Conservation (phyloP, 2,888 invertebrate genomes). For the Andrena camellia region DNA sequence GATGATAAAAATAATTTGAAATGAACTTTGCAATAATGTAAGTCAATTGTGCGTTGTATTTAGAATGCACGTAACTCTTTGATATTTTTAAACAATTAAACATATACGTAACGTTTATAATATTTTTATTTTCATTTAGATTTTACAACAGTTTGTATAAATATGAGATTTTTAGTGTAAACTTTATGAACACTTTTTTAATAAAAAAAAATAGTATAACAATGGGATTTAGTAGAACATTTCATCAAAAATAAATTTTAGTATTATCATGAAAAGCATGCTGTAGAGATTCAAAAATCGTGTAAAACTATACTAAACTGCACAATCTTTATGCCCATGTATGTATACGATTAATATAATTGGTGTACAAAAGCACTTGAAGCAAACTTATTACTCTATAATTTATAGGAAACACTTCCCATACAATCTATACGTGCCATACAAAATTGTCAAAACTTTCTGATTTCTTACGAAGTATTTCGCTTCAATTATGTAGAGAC, state of each 20-base stretch:
- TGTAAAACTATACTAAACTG: constrained; percentile 35
- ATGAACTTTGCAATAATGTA: neutral
- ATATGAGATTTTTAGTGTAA: constrained; percentile 39
- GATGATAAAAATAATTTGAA: no score
- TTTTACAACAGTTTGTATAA: constrained; percentile 53
- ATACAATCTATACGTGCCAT: neutral
- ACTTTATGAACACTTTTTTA: constrained; percentile 35
- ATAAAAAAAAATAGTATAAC: constrained; percentile 41
- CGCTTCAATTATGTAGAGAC: constrained; percentile 87
- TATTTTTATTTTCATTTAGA: constrained; percentile 36
- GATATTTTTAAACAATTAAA: constrained; percentile 2
- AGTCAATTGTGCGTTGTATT: neutral
- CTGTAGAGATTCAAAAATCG: constrained; percentile 19
- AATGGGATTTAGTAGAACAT: constrained; percentile 29
- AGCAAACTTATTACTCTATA: constrained; percentile 20
- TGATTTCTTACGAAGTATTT: neutral
- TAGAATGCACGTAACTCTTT: neutral
- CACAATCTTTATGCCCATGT: constrained; percentile 15
- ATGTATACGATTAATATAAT: constrained; percentile 18
- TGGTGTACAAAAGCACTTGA: constrained; percentile 19
- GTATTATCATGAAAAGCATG: constrained; percentile 21
- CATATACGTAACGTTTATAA: constrained; percentile 24
- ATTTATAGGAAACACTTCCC: neutral
- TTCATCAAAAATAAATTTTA: constrained; percentile 52
- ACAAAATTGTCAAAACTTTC: neutral